phyloP scores from a whole-genome alignment of 2,797 vertebrate genomes.

The Micrastur ruficollis region DNA sequence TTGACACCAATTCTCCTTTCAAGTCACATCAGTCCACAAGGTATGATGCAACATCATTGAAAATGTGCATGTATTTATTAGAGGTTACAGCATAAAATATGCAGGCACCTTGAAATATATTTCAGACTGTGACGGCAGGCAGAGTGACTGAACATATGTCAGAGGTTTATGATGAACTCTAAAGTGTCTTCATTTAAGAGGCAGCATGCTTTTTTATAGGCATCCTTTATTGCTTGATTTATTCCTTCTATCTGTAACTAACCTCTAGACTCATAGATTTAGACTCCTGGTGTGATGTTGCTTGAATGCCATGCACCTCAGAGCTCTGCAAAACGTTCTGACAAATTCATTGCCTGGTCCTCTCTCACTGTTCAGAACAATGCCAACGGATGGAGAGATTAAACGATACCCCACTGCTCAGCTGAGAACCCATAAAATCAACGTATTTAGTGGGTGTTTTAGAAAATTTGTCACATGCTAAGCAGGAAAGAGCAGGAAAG shows the following conservation, averaged over 20 bases:
- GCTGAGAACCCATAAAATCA: conserved; percentile 19
- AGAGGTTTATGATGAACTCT: conserved; percentile 53
- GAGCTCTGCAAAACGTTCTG: neutral
- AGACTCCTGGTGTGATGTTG: conserved; percentile 27
- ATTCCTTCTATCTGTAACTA: conserved; percentile 42
- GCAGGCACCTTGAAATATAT: conserved; percentile 45
- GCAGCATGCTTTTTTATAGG: conserved; percentile 8
- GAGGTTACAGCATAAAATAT: conserved; percentile 24
- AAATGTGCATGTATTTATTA: conserved; percentile 37
- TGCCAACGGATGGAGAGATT: neutral
- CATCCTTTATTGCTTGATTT: conserved; percentile 56
- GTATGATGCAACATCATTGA: conserved; percentile 28
- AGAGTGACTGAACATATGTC: conserved; percentile 48
- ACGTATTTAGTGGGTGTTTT: neutral
- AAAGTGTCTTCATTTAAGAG: conserved; percentile 53
- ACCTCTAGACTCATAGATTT: conserved; percentile 39
- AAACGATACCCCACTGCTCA: conserved; percentile 16
- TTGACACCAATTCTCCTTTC: neutral
- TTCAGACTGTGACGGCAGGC: conserved; percentile 13
- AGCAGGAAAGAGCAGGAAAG: neutral
- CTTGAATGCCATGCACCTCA: neutral
- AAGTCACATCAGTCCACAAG: neutral
- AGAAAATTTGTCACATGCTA: conserved; percentile 7
- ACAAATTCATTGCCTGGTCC: conserved; percentile 27
- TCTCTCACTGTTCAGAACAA: conserved; percentile 6